Base-by-base conservation (phyloP, 2,888 invertebrate genomes). In the Salticus scenicus region DNA sequence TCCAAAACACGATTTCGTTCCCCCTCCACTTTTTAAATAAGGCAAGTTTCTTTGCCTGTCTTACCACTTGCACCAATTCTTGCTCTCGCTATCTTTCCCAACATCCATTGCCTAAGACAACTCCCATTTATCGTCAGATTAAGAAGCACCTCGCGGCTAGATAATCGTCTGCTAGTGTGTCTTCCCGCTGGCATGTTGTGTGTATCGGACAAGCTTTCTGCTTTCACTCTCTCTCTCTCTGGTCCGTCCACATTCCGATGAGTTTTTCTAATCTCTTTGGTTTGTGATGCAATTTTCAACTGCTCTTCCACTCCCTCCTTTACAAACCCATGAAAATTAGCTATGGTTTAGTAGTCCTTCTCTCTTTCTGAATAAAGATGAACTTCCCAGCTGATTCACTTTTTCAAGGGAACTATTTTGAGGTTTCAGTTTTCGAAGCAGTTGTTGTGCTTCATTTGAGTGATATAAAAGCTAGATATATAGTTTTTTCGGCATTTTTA, bases 201-300 rank as follows among this genome's bases (percentile, higher is more conserved):
- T 37, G 31, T 69, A 8, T 70, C 42, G 66, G 31, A 8, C 66
- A 12, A 70, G 41, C 37, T 37, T n/a, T 24, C 28, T 4, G 17
- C 67, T n/a, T n/a, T n/a, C n/a, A n/a, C n/a, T n/a, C n/a, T n/a
- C 51, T 20, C 10, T 57, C 24, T 28, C 66, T 24, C 70, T 42
- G 12, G 70, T 70, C 24, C n/a, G 70, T 70, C 70, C 70, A 28
- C 70, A 70, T 70, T 70, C 70, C 70, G 33, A 42, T 33, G 70
- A n/a, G 66, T 31, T 66, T 70, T 70, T 28, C 70, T 37, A 27
- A 70, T 24, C 37, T 33, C 31, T 24, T 37, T 51, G 30, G 30
- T 30, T 66, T n/a, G 66, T 30, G 30, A 31, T 66, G 30, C 66
- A 30, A 31, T 66, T 30, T 4, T 7, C 24, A 1, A 8, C 12